Conservation (phyloP, 1,140 invertebrate genomes). For the Apis cerana region DNA sequence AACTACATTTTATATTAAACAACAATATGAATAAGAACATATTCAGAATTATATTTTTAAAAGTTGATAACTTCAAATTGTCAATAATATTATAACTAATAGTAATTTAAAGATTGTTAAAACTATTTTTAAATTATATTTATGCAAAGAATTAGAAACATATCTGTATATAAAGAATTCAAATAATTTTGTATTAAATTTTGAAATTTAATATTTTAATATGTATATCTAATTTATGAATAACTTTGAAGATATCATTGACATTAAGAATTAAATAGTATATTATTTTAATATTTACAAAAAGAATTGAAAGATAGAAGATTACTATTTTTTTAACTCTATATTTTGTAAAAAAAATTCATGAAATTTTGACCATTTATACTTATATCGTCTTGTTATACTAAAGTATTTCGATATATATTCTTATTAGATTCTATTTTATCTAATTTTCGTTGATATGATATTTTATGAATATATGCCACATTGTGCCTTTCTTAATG, state of each 20-base stretch:
- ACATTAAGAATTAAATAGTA: constrained; percentile 25
- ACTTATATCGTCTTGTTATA: constrained; percentile 42
- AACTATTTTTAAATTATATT: constrained; percentile 51
- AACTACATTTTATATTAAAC: constrained; percentile 27
- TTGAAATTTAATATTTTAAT: constrained; percentile 20
- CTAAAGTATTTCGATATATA: constrained; percentile 47
- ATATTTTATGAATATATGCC: constrained; percentile 63
- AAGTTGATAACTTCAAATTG: constrained; percentile 50
- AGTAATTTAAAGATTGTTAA: constrained; percentile 45
- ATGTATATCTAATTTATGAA: constrained; percentile 38
- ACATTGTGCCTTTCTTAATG: constrained; percentile 68
- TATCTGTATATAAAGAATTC: constrained; percentile 45
- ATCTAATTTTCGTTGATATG: constrained; percentile 39
- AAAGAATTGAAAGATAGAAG: constrained; percentile 49
- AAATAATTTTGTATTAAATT: constrained; percentile 45
- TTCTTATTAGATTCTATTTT: constrained; percentile 44
- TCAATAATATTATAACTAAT: constrained; percentile 46
- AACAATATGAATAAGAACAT: constrained; percentile 43
- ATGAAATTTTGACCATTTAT: constrained; percentile 33
- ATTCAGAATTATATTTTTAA: constrained; percentile 61
- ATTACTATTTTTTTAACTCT: constrained; percentile 46
- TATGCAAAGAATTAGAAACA: constrained; percentile 12
- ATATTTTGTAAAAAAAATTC: constrained; percentile 22
- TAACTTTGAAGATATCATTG: constrained; percentile 6
- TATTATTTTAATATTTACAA: constrained; percentile 48